These are phyloP conservation scores for Iselma pallidipennis DNA, from an alignment of 2,888 invertebrate genomes.

Conservation along the genomic window DNA sequence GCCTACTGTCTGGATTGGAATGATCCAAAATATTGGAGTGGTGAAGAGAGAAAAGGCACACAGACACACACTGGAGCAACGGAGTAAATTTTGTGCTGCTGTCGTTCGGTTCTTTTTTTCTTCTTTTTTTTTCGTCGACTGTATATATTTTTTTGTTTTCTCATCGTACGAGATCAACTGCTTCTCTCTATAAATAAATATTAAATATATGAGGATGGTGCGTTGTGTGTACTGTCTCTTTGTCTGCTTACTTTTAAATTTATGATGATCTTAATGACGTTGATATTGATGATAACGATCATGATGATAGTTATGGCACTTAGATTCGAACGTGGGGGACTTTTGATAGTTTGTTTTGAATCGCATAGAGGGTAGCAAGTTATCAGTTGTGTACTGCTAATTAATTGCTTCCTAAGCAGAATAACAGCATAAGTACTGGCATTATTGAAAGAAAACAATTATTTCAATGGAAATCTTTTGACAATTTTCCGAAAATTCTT, in stretches of 20 bases:
- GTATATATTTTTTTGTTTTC: not conserved
- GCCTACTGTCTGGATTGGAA: conserved; percentile 30
- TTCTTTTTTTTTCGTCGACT: not conserved
- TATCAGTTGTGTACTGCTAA: not conserved
- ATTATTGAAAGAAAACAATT: too few species aligned
- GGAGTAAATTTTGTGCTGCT: conserved; percentile 42
- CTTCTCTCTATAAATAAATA: not conserved
- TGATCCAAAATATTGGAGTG: conserved; percentile 14
- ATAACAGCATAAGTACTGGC: not conserved
- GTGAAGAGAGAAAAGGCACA: not conserved
- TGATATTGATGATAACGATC: not conserved
- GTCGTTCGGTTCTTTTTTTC: conserved; percentile 36
- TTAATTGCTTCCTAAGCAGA: not conserved
- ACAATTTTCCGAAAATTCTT: too few species aligned
- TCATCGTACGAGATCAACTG: not conserved
- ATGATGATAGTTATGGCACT: not conserved
- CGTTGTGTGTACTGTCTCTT: conserved; percentile 6
- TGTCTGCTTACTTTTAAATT: conserved; percentile 3
- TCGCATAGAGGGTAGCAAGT: not conserved
- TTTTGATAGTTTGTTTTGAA: not conserved
- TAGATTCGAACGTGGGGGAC: not conserved
- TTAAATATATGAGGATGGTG: not conserved
- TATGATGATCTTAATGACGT: not conserved
- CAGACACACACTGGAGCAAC: conserved; percentile 9
- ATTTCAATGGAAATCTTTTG: too few species aligned